Percentiles rank a stretch among this genome's conserved stretches.
These are phyloP conservation scores for Episyrphus balteatus DNA, from an alignment of 1,140 invertebrate species.

Conservation along the genomic window DNA sequence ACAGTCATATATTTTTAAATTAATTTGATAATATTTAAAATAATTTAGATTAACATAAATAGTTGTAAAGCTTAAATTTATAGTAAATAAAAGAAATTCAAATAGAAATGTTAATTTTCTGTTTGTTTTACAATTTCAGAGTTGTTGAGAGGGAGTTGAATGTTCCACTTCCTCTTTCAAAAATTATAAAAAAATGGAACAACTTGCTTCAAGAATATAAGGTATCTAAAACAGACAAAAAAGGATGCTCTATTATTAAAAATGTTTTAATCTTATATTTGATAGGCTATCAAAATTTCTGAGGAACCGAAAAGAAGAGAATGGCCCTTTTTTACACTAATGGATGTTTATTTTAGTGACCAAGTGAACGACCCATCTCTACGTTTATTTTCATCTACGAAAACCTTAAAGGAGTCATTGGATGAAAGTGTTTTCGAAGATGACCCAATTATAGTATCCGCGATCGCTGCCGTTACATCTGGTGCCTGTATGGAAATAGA, in stretches of 20 bases:
- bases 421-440: slow-evolving; percentile 37
- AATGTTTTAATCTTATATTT: background rate
- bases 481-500: slow-evolving; percentile 36
- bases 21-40: too few relatives aligned
- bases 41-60: too few relatives aligned
- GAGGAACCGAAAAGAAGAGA: slow-evolving; percentile 37
- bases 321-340: slow-evolving; percentile 36
- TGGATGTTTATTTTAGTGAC: slow-evolving; percentile 37
- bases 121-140: slow-evolving; percentile 10
- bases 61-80: too few relatives aligned
- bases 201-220: slow-evolving; percentile 37
- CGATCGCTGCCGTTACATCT: slow-evolving; percentile 32
- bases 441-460: slow-evolving; percentile 35
- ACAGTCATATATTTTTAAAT: too few relatives aligned
- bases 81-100: too few relatives aligned
- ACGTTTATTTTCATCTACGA: slow-evolving; percentile 34
- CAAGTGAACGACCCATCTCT: slow-evolving; percentile 36
- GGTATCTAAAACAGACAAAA: slow-evolving; percentile 7
- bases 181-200: slow-evolving; percentile 38
- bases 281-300: slow-evolving; percentile 34
- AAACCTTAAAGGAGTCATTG: slow-evolving; percentile 33
- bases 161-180: slow-evolving; percentile 35
- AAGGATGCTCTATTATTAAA: background rate
- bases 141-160: slow-evolving; percentile 36
- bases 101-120: too few relatives aligned